Evolutionary conservation across 92 coral and sea anemone species (phyloP).

Genomic region (Umimayanthus chanpuru): DNA sequence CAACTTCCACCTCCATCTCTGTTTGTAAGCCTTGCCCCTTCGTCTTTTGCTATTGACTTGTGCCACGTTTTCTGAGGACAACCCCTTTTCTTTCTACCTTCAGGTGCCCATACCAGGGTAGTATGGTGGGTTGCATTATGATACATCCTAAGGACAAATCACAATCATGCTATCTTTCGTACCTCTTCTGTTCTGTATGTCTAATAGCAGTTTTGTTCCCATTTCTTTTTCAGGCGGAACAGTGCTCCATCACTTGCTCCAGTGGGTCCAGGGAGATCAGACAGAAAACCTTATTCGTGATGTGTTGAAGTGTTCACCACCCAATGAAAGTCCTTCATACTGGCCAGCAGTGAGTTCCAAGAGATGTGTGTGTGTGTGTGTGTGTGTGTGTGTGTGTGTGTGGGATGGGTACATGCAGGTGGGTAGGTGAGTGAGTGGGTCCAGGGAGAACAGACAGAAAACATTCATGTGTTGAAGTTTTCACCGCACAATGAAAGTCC

Average conservation of each 20-base stretch:
- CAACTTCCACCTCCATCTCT: no score
- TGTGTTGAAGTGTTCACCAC: slow-evolving; percentile 74
- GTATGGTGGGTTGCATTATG: no score
- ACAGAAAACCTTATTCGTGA: slow-evolving; percentile 74
- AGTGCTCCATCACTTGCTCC: slow-evolving; percentile 86
- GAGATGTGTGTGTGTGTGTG: background rate
- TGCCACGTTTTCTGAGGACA: no score
- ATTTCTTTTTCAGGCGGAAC: slow-evolving; percentile 72
- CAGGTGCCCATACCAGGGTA: no score
- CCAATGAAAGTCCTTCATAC: slow-evolving; percentile 84
- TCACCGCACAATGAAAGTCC: slow-evolving; percentile 74
- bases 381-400: background rate
- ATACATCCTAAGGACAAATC: no score
- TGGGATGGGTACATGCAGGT: no score
- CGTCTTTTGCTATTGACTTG: no score
- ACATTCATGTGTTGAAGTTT: slow-evolving; percentile 65
- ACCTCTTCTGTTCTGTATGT: no score
- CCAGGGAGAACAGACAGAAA: slow-evolving; percentile 77
- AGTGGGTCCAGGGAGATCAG: slow-evolving; percentile 89
- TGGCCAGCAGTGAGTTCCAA: slow-evolving; percentile 96
- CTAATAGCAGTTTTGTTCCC: background rate
- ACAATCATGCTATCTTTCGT: no score
- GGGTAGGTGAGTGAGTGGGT: slow-evolving; percentile 84
- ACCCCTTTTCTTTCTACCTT: no score
- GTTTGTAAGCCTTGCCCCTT: no score